phyloP scores from a whole-genome alignment of 2,888 invertebrate species.

The Idaea dimidiata region DNA sequence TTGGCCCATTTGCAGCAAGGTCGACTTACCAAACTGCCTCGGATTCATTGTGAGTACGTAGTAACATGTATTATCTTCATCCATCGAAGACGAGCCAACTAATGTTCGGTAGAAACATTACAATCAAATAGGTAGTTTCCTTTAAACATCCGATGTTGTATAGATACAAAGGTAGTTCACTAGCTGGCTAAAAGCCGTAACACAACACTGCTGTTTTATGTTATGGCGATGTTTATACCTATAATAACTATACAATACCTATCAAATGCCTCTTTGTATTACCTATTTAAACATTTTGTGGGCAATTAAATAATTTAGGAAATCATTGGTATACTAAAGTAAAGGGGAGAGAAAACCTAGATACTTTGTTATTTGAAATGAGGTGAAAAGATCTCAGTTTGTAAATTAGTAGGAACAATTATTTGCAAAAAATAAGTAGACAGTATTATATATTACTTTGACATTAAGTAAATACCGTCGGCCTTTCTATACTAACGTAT shows the following conservation, averaged over 20 bases:
- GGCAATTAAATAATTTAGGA: too few species aligned
- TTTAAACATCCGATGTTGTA: background rate
- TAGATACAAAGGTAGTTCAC: background rate
- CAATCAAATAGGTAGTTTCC: background rate
- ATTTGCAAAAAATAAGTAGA: too few species aligned
- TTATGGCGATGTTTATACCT: background rate
- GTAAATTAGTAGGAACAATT: too few species aligned
- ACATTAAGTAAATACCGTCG: too few species aligned
- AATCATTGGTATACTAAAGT: too few species aligned
- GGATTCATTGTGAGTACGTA: conserved; percentile 35
- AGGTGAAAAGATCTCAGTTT: too few species aligned
- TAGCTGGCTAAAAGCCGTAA: background rate
- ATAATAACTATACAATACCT: conserved; percentile 5
- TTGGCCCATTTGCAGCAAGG: conserved; percentile 66
- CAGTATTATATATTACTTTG: too few species aligned
- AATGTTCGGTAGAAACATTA: background rate
- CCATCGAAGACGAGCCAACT: conserved; percentile 11
- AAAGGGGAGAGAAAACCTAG: too few species aligned
- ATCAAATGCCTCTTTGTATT: too few species aligned
- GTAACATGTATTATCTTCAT: conserved; percentile 38
- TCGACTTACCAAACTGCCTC: conserved; percentile 55
- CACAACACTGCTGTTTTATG: background rate
- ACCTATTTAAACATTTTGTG: too few species aligned
- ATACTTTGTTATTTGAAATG: too few species aligned
- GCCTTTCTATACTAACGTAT: too few species aligned